phyloP scores from a whole-genome alignment of 2,113 vertebrate genomes.

The Dromas ardeola region DNA sequence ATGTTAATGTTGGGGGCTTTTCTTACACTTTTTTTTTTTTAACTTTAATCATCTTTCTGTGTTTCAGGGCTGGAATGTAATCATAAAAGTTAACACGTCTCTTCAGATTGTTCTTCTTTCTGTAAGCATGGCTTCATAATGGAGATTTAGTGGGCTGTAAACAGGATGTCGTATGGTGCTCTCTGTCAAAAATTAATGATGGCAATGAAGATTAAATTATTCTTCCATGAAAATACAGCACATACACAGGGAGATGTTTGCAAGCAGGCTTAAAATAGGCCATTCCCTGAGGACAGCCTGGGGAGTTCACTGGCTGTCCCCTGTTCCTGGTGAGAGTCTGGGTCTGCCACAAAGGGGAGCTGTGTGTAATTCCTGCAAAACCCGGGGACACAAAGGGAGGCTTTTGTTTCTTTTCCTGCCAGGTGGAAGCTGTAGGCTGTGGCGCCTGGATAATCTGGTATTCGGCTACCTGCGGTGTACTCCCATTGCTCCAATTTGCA shows the following conservation, averaged over 20 bases:
- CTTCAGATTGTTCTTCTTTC: constrained; percentile 55
- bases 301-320: background rate
- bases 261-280: constrained; percentile 59
- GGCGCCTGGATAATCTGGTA: background rate
- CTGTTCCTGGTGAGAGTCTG: background rate
- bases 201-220: constrained; percentile 51
- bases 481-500: constrained; percentile 14
- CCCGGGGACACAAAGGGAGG: background rate
- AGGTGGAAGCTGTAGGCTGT: constrained; percentile 7
- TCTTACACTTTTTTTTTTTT: background rate
- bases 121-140: constrained; percentile 25
- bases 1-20: background rate
- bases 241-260: constrained; percentile 9
- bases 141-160: constrained; percentile 54
- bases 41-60: background rate
- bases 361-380: background rate
- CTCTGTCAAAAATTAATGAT: constrained; percentile 53
- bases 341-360: background rate
- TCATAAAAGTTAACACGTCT: constrained; percentile 58
- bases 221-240: constrained; percentile 43
- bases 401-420: constrained; percentile 36
- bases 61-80: constrained; percentile 23
- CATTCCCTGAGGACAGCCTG: background rate
- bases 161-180: constrained; percentile 55
- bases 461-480: background rate